phyloP scores from a whole-genome alignment of 92 coral and sea anemone genomes.

The Heteractis magnifica region DNA sequence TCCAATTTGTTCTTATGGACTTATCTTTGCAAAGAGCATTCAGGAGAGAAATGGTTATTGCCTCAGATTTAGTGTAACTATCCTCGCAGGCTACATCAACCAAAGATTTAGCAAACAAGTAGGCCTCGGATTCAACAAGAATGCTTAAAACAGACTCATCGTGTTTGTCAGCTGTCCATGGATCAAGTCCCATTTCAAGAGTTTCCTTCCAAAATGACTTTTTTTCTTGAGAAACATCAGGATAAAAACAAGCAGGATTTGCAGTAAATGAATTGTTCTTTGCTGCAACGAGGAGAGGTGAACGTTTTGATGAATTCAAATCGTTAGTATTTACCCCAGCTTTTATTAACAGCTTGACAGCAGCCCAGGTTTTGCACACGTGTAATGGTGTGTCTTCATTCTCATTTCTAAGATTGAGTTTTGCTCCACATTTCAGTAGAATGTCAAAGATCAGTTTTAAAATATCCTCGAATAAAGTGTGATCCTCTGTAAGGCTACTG shows the following conservation, averaged over 20 bases:
- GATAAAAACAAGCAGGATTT: neutral
- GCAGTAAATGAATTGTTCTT: neutral
- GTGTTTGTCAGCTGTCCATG: slow-evolving; percentile 20
- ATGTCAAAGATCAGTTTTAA: too few species aligned
- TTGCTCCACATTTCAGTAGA: neutral
- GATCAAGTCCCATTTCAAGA: slow-evolving; percentile 17
- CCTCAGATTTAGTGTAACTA: neutral
- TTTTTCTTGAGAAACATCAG: neutral
- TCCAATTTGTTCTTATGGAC: neutral
- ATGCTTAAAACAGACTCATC: slow-evolving; percentile 21
- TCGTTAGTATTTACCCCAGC: slow-evolving; percentile 18
- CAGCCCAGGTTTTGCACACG: slow-evolving; percentile 10
- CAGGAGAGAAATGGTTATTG: neutral
- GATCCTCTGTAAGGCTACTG: neutral
- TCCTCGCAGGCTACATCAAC: neutral
- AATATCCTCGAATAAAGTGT: neutral
- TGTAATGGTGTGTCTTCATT: slow-evolving; percentile 11
- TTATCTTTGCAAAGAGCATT: neutral
- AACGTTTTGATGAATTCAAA: neutral
- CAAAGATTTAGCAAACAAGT: neutral
- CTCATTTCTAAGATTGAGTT: neutral
- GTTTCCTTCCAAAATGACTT: slow-evolving; percentile 11
- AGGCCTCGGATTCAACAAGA: neutral
- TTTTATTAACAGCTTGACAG: slow-evolving; percentile 7
- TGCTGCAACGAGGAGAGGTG: slow-evolving; percentile 2